Evolutionary conservation across 1,140 invertebrate genomes (phyloP), one percentile per base, ranked within the genome.

Genomic region (Batillaria attramentaria): DNA sequence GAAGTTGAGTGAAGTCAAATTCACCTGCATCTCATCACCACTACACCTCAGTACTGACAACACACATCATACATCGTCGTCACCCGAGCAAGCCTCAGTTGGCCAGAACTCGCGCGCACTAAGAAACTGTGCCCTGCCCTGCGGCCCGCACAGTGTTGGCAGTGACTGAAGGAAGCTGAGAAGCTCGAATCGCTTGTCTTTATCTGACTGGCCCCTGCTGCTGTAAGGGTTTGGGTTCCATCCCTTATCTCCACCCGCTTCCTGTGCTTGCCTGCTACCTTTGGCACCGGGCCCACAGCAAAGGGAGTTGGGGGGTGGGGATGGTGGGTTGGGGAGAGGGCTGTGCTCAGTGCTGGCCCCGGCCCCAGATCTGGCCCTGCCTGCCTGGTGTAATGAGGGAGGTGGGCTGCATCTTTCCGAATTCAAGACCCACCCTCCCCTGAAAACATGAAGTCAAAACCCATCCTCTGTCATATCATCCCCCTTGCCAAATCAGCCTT

Each of bases 221-320:
- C 28, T 66, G 62, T 66, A 28, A 37, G 62, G 62, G 31, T 66
- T 66, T 66, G 62, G 62, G 62, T 66, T 66, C 62, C 62, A 66
- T 31, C n/a, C 62, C 31, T 66, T 66, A 66, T 66, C 62, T 66
- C 35, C 3, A 31, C 24, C 31, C 24, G 33, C 35, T 33, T 66
- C 31, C 62, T 66, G 62, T 66, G 62, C n/a, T 35, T 37, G 62
- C 62, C 33, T 66, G 31, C 39, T n/a, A n/a, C 62, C 62, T 66
- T 66, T n/a, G 62, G 62, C 62, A 66, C 8, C 62, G 31, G 5
- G 20, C 62, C 62, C 35, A 35, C 3, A 35, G 18, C 10, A n/a
- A n/a, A n/a, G n/a, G n/a, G n/a, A n/a, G n/a, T n/a, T n/a, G n/a
- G n/a, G n/a, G n/a, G n/a, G n/a, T n/a, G n/a, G n/a, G n/a, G n/a